Evolutionary conservation across 2,797 vertebrate species (phyloP).

Genomic region (Characodon lateralis): DNA sequence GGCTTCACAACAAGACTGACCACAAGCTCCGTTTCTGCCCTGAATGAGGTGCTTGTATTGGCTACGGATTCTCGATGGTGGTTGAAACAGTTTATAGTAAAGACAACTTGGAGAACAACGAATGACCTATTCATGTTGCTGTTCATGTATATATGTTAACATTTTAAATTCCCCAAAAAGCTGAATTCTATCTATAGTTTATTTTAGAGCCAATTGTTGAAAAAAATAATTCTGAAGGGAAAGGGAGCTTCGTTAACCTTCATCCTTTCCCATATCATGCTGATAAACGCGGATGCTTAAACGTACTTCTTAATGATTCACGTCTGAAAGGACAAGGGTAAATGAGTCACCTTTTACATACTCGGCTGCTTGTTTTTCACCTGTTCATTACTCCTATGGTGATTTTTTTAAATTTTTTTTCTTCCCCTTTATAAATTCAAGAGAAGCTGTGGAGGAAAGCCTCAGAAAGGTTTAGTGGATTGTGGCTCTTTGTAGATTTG

Average conservation of each 20-base stretch:
- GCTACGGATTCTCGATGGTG: constrained; percentile 16
- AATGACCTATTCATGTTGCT: not conserved
- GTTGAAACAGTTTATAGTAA: constrained; percentile 26
- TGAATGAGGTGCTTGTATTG: constrained; percentile 8
- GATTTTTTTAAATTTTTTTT: not conserved
- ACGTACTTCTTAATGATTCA: not conserved
- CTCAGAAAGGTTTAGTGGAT: constrained; percentile 9
- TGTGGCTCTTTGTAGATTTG: constrained; percentile 23
- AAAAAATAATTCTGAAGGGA: not conserved
- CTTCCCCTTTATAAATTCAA: not conserved
- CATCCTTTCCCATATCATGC: not conserved
- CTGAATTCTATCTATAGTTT: not conserved
- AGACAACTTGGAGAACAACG: constrained; percentile 6
- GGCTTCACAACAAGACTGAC: not conserved
- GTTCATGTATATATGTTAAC: constrained; percentile 24
- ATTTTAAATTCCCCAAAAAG: constrained; percentile 10
- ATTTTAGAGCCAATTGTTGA: not conserved
- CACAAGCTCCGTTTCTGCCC: not conserved
- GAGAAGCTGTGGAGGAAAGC: not conserved
- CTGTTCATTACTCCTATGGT: not conserved
- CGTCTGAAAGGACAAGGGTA: not conserved
- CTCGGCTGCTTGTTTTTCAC: constrained; percentile 3
- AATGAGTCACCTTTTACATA: constrained; percentile 16
- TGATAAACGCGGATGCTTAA: not conserved
- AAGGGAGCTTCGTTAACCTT: not conserved